These are phyloP conservation scores for Acromyrmex charruanus DNA, from an alignment of 1,140 invertebrate species.

Conservation along the genomic window DNA sequence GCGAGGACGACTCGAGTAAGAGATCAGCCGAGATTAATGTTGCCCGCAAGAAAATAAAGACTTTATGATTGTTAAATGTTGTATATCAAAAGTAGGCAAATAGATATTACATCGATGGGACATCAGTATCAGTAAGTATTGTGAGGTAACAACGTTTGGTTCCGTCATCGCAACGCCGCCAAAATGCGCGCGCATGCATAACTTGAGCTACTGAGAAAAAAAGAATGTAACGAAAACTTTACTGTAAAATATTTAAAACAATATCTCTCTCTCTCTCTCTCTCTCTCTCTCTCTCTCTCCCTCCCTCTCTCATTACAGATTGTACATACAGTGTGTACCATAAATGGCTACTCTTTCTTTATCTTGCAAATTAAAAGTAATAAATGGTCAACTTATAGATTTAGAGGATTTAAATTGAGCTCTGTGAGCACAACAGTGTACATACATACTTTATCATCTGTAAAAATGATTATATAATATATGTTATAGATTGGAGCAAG, in stretches of 20 bases:
- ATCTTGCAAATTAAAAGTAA: too few relatives aligned
- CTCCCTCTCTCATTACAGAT: too few relatives aligned
- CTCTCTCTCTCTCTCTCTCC: too few relatives aligned
- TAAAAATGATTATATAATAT: too few relatives aligned
- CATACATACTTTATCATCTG: too few relatives aligned
- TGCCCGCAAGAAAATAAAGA: neutral
- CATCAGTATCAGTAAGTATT: neutral
- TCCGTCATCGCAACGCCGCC: constrained; percentile 38
- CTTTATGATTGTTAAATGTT: neutral
- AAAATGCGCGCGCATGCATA: constrained; percentile 66
- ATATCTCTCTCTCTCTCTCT: neutral
- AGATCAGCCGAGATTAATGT: neutral
- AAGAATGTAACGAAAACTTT: neutral
- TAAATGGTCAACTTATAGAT: too few relatives aligned
- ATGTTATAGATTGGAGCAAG: too few relatives aligned
- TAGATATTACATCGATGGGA: constrained; percentile 51
- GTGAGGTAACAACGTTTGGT: constrained; percentile 53
- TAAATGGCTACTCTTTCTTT: too few relatives aligned
- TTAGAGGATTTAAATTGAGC: too few relatives aligned
- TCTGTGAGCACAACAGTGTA: too few relatives aligned
- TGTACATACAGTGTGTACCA: too few relatives aligned
- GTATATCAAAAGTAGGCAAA: constrained; percentile 31
- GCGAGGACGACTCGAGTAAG: neutral
- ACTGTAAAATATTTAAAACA: neutral
- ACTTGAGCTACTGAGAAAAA: neutral